Evolutionary conservation across 2,797 vertebrate genomes (phyloP), one percentile per base, ranked within the genome.

Genomic region (Lateolabrax maculatus): DNA sequence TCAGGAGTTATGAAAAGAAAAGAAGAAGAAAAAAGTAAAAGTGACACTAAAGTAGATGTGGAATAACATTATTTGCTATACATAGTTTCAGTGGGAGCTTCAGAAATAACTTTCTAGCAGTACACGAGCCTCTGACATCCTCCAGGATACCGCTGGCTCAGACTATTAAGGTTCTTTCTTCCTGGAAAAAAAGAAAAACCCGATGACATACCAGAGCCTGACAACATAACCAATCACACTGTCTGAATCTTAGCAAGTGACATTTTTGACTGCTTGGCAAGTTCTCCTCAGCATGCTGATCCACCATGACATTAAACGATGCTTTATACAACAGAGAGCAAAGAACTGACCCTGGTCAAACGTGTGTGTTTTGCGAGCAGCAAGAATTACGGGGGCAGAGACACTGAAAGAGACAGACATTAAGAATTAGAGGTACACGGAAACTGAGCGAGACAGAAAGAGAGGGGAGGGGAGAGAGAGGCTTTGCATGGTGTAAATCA

Each of bases 401-500:
- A 84, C 72, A 52, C 52, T 62, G 83, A 83, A 71, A 72, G 65
- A 75, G 62, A 68, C 83, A 65, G 84, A 89, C 80, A 72, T 71
- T 84, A 79, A 81, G 81, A 89, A 86, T 75, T 83, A 84, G 86
- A 80, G 81, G 77, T 71, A 76, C 78, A 81, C 64, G 73, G 81
- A 75, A 27, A 64, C 67, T 46, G 84, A 87, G 80, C 39, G 48
- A 71, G 66, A 76, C 66, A 63, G 77, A 82, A 55, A 79, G 67
- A 66, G 41, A 79, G 63, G 66, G 18, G 61, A 15, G 58, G 48
- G 6, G 71, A 3, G 43, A 15, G 71, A 10, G 41, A 53, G 63
- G 49, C 52, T 82, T 68, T 77, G 84, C 72, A 21, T 72, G 84
- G 85, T 81, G 84, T 90, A 91, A 92, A 91, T 90, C 87, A 90